Base-by-base conservation (phyloP, 2,888 invertebrate genomes). In the Dynastes tityus region DNA sequence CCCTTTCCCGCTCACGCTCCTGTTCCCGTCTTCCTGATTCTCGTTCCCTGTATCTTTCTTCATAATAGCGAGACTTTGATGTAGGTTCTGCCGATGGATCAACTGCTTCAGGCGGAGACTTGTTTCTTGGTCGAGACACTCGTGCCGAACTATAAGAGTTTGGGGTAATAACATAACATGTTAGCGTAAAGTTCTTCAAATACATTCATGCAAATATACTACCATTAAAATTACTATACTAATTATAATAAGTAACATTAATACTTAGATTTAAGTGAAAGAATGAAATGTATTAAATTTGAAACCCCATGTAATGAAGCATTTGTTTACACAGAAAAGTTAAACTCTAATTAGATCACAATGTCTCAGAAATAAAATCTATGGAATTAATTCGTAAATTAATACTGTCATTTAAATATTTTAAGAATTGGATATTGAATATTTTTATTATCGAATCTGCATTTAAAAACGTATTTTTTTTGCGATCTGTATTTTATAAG, bases 41-140 rank as follows among this genome's bases (percentile, higher is more conserved):
- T 75, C 93, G 89, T 84, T 93, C 93, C 81, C 94, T 92, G 90
- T 97, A 96, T 80, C 96, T 92, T 89, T 97, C 96, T 84, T 97
- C 96, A 89, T 97, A 96, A 91, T 97, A 97, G 80, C 94, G 92
- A 79, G 91, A 90, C 89, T 92, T 91, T 84, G 91, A 85, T 84
- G 90, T 86, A 86, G 86, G 87, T 82, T 79, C 91, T 85, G 85
- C 89, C 88, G 80, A 88, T 67, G 85, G 84, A 88, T 83, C 92
- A 83, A 85, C 90, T 37, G 90, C 90, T 85, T 93, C 93, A 0
- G 90, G 91, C 0, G 93, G 92, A 1, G 93, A 92, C 85, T 93
- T 90, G 84, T 92, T 92, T 9, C 93, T 89, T 84, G 92, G 92
- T 84, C 89, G 84, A 65, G 87, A 87, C 61, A 86, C 85, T 22